A percentile compares a stretch with the other conserved stretches of the same genome.
These are phyloP conservation scores for Uloborus diversus DNA, from an alignment of 1,140 invertebrate genomes.

Conservation along the genomic window DNA sequence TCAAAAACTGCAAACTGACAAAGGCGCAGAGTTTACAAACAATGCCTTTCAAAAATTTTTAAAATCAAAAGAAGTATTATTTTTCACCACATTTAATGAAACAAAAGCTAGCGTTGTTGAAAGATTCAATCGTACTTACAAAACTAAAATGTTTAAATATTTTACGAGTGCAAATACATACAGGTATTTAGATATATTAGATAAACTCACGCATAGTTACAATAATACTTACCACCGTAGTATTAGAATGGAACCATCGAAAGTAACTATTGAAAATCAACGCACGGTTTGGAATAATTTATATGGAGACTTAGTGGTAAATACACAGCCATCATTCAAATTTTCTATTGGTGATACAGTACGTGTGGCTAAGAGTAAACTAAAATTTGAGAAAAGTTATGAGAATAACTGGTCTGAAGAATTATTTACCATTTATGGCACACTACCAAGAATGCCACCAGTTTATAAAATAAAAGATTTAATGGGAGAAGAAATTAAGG, in stretches of 20 bases:
- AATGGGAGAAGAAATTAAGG: slow-evolving; percentile 8
- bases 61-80: not conserved
- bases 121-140: not conserved
- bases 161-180: slow-evolving; percentile 65
- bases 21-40: not conserved
- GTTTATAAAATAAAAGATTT: slow-evolving; percentile 40
- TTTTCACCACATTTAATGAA: not conserved
- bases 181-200: slow-evolving; percentile 39
- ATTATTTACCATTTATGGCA: slow-evolving; percentile 39
- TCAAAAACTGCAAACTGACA: not conserved
- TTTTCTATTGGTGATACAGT: slow-evolving; percentile 62
- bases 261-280: slow-evolving; percentile 63
- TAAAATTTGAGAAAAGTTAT: slow-evolving; percentile 51
- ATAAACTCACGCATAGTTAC: not conserved
- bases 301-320: not conserved
- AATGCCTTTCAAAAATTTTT: not conserved
- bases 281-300: slow-evolving; percentile 26
- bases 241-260: slow-evolving; percentile 64
- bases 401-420: slow-evolving; percentile 40
- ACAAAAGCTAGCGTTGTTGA: not conserved
- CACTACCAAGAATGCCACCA: not conserved
- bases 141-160: slow-evolving; percentile 56
- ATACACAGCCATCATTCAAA: not conserved
- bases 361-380: slow-evolving; percentile 32
- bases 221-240: slow-evolving; percentile 54